phyloP scores from a whole-genome alignment of 2,888 invertebrate species.

The Philereme vetulata region DNA sequence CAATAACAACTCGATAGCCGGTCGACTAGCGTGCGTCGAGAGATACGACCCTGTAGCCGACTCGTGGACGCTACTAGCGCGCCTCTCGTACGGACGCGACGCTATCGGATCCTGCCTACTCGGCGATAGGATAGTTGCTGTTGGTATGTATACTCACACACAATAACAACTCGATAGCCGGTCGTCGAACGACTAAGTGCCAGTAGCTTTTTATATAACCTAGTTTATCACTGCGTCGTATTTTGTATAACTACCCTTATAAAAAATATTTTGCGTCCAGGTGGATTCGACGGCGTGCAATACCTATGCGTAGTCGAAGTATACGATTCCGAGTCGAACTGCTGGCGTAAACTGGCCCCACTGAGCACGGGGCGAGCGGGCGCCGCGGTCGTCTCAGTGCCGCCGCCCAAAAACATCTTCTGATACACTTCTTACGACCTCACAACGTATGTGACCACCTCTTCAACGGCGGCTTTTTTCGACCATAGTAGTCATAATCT shows the following conservation, averaged over 20 bases:
- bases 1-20: no score
- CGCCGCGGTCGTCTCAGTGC: conserved; percentile 91
- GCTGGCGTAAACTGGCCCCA: conserved; percentile 91
- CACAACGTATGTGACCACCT: conserved; percentile 43
- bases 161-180: conserved; percentile 78
- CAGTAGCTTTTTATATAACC: no score
- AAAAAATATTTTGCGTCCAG: conserved; percentile 57
- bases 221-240: no score
- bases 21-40: conserved; percentile 85
- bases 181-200: conserved; percentile 86
- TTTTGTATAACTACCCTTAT: no score
- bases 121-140: conserved; percentile 91
- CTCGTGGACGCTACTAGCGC: conserved; percentile 93
- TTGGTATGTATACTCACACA: conserved; percentile 84
- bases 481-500: conserved; percentile 15
- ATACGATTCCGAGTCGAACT: conserved; percentile 92
- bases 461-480: conserved; percentile 24
- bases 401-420: conserved; percentile 67
- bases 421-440: conserved; percentile 56
- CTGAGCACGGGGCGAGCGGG: conserved; percentile 94
- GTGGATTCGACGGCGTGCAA: conserved; percentile 96
- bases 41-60: conserved; percentile 91
- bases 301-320: conserved; percentile 94
- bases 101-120: conserved; percentile 94
- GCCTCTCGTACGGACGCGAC: conserved; percentile 92